phyloP scores from a whole-genome alignment of 2,888 invertebrate genomes.

The Dryadula phaetusa region DNA sequence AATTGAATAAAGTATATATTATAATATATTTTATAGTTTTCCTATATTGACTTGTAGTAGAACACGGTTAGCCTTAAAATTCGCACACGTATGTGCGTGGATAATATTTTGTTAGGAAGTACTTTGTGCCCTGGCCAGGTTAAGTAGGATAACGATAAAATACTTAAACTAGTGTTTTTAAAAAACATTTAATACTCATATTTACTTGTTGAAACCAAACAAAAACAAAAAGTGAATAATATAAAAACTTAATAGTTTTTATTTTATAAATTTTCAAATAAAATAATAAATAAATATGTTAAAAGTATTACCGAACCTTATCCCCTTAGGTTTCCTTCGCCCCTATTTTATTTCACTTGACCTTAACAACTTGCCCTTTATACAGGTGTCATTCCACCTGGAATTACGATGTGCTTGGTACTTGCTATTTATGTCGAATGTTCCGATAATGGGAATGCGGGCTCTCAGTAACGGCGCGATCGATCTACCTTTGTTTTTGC shows the following conservation, averaged over 20 bases:
- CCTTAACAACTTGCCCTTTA: conserved; percentile 61
- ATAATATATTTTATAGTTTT: too few relatives aligned
- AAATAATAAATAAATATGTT: neutral
- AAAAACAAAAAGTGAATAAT: too few relatives aligned
- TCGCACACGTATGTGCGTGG: neutral
- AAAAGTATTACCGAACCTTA: neutral
- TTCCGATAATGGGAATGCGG: conserved; percentile 52
- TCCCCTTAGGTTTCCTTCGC: conserved; percentile 33
- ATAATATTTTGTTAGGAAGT: too few relatives aligned
- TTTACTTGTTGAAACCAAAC: too few relatives aligned
- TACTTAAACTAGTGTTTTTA: neutral
- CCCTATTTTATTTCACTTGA: conserved; percentile 48
- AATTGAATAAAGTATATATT: neutral
- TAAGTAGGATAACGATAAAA: neutral
- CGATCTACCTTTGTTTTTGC: conserved; percentile 44
- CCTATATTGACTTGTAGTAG: too few relatives aligned
- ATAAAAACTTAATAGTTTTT: neutral
- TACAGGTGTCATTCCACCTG: conserved; percentile 77
- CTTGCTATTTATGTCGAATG: conserved; percentile 47
- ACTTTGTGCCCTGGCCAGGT: neutral
- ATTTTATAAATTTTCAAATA: neutral
- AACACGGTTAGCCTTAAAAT: too few relatives aligned
- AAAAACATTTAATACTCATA: too few relatives aligned
- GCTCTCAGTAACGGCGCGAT: conserved; percentile 53
- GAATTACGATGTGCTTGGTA: conserved; percentile 53